phyloP scores from a whole-genome alignment of 1,140 invertebrate genomes.

The Diprion similis region DNA sequence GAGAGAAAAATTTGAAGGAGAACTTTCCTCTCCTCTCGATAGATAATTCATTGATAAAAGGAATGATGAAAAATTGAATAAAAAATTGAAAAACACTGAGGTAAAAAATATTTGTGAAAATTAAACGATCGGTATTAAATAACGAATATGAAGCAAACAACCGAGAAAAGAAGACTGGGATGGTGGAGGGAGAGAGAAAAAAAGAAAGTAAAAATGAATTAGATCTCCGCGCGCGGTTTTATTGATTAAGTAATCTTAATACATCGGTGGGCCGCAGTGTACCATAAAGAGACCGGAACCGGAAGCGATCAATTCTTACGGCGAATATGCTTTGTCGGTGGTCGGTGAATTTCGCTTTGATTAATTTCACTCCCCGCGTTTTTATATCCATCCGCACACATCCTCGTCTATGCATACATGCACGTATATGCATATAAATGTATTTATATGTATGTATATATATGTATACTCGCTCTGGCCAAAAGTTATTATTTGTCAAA shows the following conservation, averaged over 20 bases:
- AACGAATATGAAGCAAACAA: conserved; percentile 18
- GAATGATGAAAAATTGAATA: too few relatives aligned
- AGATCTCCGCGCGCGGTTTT: conserved; percentile 53
- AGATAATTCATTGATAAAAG: too few relatives aligned
- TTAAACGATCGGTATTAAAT: too few relatives aligned
- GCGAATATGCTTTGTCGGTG: conserved; percentile 63
- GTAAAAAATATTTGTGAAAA: too few relatives aligned
- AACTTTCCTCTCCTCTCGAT: neutral
- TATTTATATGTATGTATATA: too few relatives aligned
- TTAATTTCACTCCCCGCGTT: conserved; percentile 54
- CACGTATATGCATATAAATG: too few relatives aligned
- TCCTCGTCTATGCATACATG: too few relatives aligned
- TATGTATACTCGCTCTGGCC: neutral
- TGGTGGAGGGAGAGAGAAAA: conserved; percentile 20
- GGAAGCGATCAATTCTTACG: conserved; percentile 63
- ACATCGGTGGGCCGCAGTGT: conserved; percentile 64
- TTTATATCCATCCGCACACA: conserved; percentile 23
- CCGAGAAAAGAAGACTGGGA: conserved; percentile 24
- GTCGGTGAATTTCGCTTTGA: conserved; percentile 66
- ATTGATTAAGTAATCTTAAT: conserved; percentile 66
- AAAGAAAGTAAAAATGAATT: conserved; percentile 55
- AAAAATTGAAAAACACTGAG: too few relatives aligned
- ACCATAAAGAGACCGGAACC: conserved; percentile 63
- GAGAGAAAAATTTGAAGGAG: neutral
- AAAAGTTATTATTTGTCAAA: neutral